A percentile compares a stretch with the other conserved stretches of the same genome.
phyloP scores from a whole-genome alignment of 2,888 invertebrate genomes.

The Sphecodes monilicornis region DNA sequence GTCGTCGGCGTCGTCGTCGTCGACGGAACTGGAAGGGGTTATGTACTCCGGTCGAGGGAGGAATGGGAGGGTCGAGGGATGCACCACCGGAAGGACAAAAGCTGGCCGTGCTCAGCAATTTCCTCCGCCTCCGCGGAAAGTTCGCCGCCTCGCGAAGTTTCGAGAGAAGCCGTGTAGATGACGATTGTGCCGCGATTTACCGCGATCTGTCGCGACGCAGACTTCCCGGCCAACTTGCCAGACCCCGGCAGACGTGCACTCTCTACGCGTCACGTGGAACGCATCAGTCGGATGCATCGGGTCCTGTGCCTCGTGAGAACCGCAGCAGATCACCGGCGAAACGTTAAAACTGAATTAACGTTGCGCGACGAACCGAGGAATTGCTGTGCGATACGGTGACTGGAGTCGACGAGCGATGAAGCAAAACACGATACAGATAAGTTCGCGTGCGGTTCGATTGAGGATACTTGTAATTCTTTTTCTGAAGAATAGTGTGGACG shows the following conservation, averaged over 20 bases:
- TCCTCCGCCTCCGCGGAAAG: slow-evolving; percentile 71
- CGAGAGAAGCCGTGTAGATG: slow-evolving; percentile 60
- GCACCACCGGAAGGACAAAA: slow-evolving; percentile 73
- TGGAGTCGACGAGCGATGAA: background rate
- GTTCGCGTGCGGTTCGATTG: background rate
- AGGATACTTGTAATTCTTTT: background rate
- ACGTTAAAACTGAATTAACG: slow-evolving; percentile 18
- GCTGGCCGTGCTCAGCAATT: slow-evolving; percentile 74
- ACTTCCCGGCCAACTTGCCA: slow-evolving; percentile 43
- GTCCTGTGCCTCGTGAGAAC: background rate
- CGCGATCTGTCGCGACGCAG: slow-evolving; percentile 57
- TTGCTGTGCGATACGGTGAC: background rate
- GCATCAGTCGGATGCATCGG: slow-evolving; percentile 11
- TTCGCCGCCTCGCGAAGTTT: slow-evolving; percentile 69
- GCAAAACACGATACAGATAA: slow-evolving; percentile 23
- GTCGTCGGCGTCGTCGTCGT: slow-evolving; percentile 20
- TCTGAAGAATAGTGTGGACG: background rate
- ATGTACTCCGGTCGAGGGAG: slow-evolving; percentile 41
- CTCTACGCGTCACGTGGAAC: slow-evolving; percentile 30
- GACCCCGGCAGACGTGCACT: slow-evolving; percentile 3
- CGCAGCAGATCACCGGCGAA: background rate
- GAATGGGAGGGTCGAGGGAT: slow-evolving; percentile 29
- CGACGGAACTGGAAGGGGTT: slow-evolving; percentile 52
- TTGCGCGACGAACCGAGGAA: background rate
- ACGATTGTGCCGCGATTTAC: slow-evolving; percentile 79